Conservation (phyloP, 2,888 invertebrate genomes). For the Nomada ruficornis region DNA sequence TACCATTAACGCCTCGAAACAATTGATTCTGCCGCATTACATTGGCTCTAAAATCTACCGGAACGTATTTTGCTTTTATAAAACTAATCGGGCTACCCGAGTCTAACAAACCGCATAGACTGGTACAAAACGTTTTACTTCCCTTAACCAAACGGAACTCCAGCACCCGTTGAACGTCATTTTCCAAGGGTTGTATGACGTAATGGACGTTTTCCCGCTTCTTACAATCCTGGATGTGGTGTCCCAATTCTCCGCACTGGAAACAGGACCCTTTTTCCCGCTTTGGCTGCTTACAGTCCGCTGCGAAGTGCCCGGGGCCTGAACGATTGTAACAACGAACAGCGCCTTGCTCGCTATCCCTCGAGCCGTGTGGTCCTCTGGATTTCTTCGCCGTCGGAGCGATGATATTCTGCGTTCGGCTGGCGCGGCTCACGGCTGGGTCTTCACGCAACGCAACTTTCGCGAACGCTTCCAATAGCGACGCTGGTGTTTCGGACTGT, state of each 20-base stretch:
- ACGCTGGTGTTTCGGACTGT: background rate
- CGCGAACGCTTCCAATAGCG: background rate
- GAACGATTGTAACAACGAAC: background rate
- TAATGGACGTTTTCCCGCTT: background rate
- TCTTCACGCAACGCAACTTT: background rate
- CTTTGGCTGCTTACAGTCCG: background rate
- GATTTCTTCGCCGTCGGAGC: too few species aligned
- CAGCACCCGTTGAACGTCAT: background rate
- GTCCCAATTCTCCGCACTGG: background rate
- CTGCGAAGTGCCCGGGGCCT: background rate
- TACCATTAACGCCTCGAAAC: too few species aligned
- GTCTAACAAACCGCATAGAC: too few species aligned
- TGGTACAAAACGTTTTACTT: too few species aligned
- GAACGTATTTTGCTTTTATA: too few species aligned
- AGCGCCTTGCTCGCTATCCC: background rate
- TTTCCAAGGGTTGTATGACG: background rate
- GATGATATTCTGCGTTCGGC: background rate
- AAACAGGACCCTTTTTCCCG: background rate
- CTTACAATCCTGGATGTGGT: background rate
- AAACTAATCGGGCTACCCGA: too few species aligned
- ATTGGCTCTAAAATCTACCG: too few species aligned
- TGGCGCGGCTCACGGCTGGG: background rate
- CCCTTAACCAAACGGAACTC: background rate
- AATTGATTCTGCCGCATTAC: too few species aligned
- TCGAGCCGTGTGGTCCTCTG: background rate